Evolutionary conservation across 2,888 invertebrate species (phyloP).

Genomic region (Pecten maximus): DNA sequence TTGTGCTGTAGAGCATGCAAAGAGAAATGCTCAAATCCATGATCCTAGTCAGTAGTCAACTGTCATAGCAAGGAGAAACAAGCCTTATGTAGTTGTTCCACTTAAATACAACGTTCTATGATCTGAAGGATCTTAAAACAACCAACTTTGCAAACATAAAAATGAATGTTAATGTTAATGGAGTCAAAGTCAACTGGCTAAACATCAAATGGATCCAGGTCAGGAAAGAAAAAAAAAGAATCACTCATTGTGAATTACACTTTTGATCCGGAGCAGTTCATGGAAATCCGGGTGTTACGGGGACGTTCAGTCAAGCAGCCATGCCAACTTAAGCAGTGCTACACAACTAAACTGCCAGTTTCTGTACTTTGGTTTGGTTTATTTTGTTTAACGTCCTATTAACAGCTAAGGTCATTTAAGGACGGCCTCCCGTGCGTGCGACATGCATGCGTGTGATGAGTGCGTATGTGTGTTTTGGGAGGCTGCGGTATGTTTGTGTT

Average conservation of each 20-base stretch:
- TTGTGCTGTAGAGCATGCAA: slow-evolving; percentile 30
- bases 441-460: too few species aligned
- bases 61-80: slow-evolving; percentile 33
- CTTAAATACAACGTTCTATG: slow-evolving; percentile 31
- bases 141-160: neutral
- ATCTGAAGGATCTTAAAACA: neutral
- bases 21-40: slow-evolving; percentile 21
- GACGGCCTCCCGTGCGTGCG: too few species aligned
- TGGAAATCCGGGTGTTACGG: too few species aligned
- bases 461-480: too few species aligned
- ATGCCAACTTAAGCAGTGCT: too few species aligned
- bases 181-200: neutral
- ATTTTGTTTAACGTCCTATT: too few species aligned
- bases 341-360: too few species aligned
- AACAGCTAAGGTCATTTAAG: too few species aligned
- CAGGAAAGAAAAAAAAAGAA: neutral
- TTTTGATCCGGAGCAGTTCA: neutral
- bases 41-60: slow-evolving; percentile 38
- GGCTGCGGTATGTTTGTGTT: too few species aligned
- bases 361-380: too few species aligned
- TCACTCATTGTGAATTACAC: neutral
- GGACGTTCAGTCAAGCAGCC: too few species aligned
- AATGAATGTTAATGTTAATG: neutral
- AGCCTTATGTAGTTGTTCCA: slow-evolving; percentile 38
- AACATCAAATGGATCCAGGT: slow-evolving; percentile 37